Evolutionary conservation across 2,113 vertebrate genomes (phyloP), one percentile per base, ranked within the genome.

Genomic region (Axis porcinus): DNA sequence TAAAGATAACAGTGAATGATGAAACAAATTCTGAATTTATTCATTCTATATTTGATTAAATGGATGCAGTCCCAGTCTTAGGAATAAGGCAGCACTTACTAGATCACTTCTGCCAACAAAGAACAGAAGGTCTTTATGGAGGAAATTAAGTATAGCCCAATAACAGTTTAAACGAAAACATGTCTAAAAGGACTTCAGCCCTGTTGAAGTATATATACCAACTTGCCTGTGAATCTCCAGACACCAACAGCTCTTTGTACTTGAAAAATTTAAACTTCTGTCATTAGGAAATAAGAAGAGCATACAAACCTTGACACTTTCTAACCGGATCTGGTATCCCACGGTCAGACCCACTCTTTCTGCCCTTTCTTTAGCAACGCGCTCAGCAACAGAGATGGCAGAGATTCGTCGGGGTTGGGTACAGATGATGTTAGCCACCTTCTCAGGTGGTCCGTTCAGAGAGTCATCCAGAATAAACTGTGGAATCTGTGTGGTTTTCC

Each of bases 401-500:
- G 99, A 99, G 97, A 99, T 99, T 52, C 99, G 99, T 62, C 99
- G 99, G 62, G 99, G 99, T 94, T 99, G 99, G 50, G 99, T 99
- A 91, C 99, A 99, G 97, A 99, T 98, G 96, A 99, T 99, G 98
- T 99, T 99, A 95, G 99, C 99, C 96, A 99, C 99, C 55, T 97
- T 97, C 33, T 97, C 98, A 0, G 99, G 98, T 9, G 99, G 98
- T 10, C 99, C 99, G 9, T 92, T 96, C 91, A 99, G 96, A 4
- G 99, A 99, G 33, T 98, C 98, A 83, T 99, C 99, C 98, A 99
- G 98, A 97, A 99, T 99, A 98, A 99, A 99, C 98, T 99, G 99
- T 97, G 99, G 99, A 96, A 99, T 99, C 99, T 99, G 99, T 76
- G 99, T 99, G 47, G 99, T 99, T 97, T 99, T 99, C 76, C 99